These are phyloP conservation scores for Dromococcyx pavoninus DNA, from an alignment of 2,797 vertebrate species.

Conservation along the genomic window DNA sequence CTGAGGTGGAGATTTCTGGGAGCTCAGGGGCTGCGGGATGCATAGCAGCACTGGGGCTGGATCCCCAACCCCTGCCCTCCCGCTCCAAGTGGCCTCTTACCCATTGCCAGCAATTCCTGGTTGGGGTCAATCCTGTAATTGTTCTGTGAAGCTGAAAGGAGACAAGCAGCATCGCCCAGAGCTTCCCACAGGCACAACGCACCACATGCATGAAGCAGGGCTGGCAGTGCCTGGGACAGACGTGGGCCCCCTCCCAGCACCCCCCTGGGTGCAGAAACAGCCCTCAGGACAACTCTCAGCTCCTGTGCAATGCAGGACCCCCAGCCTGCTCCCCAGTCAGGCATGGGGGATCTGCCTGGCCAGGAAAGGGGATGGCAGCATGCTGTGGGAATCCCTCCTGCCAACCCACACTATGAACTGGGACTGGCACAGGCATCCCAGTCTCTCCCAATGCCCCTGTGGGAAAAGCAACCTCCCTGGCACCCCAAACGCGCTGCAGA, in stretches of 20 bases:
- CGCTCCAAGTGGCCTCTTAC: conserved; percentile 55
- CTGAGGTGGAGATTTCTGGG: not conserved
- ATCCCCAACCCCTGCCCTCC: not conserved
- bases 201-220: accelerated
- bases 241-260: not conserved
- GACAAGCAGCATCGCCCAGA: accelerated
- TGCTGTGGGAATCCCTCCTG: accelerated
- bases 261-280: accelerated
- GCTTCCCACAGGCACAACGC: not conserved
- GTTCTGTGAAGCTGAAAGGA: conserved; percentile 86
- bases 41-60: accelerated
- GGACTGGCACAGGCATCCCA: not conserved
- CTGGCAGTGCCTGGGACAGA: not conserved
- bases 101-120: conserved; percentile 94
- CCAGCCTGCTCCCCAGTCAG: accelerated
- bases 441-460: not conserved
- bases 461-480: not conserved
- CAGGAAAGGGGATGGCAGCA: not conserved
- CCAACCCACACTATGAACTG: accelerated
- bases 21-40: not conserved
- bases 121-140: conserved; percentile 87
- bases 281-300: not conserved
- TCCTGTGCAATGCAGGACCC: not conserved
- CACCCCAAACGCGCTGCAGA: not conserved
- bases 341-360: not conserved